Evolutionary conservation across 1,140 invertebrate species (phyloP).

Genomic region (Hestina assimilis): DNA sequence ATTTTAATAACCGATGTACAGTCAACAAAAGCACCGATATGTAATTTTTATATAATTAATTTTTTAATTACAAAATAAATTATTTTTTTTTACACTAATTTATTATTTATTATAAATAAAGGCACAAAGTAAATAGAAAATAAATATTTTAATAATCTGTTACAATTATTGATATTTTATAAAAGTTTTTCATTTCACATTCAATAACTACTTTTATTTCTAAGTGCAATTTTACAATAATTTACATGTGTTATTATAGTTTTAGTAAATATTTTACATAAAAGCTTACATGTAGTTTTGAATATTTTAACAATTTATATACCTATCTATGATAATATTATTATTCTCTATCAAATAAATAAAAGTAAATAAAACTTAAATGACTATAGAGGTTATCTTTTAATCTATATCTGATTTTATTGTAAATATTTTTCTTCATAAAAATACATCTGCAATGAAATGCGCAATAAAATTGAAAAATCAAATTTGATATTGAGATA

Average conservation of each 20-base stretch:
- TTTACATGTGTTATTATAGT: conserved; percentile 9
- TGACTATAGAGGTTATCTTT: too few relatives aligned
- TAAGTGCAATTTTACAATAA: conserved; percentile 19
- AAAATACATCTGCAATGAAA: too few relatives aligned
- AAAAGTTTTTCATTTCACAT: not conserved
- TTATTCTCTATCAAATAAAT: too few relatives aligned
- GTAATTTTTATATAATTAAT: conserved; percentile 30
- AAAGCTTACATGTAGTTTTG: too few relatives aligned
- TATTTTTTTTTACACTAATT: conserved; percentile 5
- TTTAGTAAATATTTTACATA: too few relatives aligned
- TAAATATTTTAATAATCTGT: not conserved
- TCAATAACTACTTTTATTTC: not conserved
- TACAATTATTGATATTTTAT: not conserved
- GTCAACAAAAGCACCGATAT: conserved; percentile 66
- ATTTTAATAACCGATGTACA: conserved; percentile 44
- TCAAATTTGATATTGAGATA: too few relatives aligned
- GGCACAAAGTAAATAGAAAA: conserved; percentile 20
- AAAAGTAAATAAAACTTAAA: too few relatives aligned
- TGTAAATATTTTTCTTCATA: too few relatives aligned
- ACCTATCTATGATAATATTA: too few relatives aligned
- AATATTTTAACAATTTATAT: too few relatives aligned
- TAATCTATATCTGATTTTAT: too few relatives aligned
- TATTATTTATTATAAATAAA: conserved; percentile 17
- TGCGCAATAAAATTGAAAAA: too few relatives aligned
- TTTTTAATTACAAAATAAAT: conserved; percentile 9